Percentiles rank a stretch among this genome's conserved stretches.
phyloP scores from a whole-genome alignment of 2,113 vertebrate species.

The Oryzias curvinotus region DNA sequence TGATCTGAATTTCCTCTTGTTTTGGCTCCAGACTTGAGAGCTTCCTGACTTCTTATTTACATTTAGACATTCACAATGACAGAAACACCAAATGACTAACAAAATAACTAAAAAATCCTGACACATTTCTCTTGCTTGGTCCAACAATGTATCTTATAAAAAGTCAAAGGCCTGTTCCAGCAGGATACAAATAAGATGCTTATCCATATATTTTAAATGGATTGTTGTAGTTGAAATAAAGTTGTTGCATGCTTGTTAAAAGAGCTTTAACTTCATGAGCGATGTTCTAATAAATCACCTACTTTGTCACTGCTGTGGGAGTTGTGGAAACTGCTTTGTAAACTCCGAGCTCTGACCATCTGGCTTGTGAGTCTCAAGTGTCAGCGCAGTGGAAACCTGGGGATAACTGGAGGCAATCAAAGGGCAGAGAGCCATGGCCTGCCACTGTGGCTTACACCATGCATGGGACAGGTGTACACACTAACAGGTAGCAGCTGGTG shows the following conservation, averaged over 20 bases:
- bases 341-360: constrained; percentile 59
- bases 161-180: not conserved
- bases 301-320: constrained; percentile 47
- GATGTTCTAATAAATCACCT: constrained; percentile 43
- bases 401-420: constrained; percentile 63
- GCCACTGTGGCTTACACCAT: constrained; percentile 58
- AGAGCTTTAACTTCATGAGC: constrained; percentile 31
- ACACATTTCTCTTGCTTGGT: not conserved
- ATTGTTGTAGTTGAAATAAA: not conserved
- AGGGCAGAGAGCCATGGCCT: constrained; percentile 59
- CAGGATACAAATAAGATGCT: too few species aligned
- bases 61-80: constrained; percentile 41
- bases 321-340: constrained; percentile 53
- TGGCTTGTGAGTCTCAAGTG: constrained; percentile 54
- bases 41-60: constrained; percentile 7
- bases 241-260: constrained; percentile 4
- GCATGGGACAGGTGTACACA: constrained; percentile 61
- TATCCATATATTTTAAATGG: too few species aligned
- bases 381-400: constrained; percentile 60
- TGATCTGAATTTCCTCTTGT: constrained; percentile 14
- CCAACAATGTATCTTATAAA: not conserved
- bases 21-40: constrained; percentile 12
- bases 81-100: not conserved
- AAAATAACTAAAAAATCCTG: not conserved
- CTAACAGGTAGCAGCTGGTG: constrained; percentile 69